Evolutionary conservation across 2,888 invertebrate species (phyloP).

Genomic region (Blastobasis adustella): DNA sequence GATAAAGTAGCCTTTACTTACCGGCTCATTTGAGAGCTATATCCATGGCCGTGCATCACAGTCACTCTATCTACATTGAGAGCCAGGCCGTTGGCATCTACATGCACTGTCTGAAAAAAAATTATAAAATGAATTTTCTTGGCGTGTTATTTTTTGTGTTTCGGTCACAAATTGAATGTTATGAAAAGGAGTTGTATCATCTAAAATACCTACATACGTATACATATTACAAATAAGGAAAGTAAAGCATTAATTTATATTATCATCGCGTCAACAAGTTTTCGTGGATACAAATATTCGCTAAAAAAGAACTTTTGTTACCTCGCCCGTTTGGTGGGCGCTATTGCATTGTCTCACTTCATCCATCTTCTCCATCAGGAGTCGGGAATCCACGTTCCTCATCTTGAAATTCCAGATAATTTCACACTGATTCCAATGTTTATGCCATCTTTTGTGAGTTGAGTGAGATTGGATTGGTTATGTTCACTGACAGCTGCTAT

Average conservation of each 20-base stretch:
- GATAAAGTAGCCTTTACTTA: slow-evolving; percentile 16
- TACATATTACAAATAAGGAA: too few relatives aligned
- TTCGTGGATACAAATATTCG: too few relatives aligned
- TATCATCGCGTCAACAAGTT: too few relatives aligned
- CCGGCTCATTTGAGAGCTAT: slow-evolving; percentile 60
- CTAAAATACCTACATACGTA: too few relatives aligned
- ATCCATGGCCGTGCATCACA: slow-evolving; percentile 58
- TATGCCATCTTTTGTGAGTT: slow-evolving; percentile 21
- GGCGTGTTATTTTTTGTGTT: too few relatives aligned
- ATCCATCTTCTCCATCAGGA: slow-evolving; percentile 55
- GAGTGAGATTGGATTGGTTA: slow-evolving; percentile 20
- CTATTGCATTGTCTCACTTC: slow-evolving; percentile 65
- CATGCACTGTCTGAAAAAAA: slow-evolving; percentile 47
- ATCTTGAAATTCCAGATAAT: slow-evolving; percentile 23
- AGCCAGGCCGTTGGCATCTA: slow-evolving; percentile 47
- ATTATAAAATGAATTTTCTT: not conserved
- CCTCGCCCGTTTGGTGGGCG: slow-evolving; percentile 53
- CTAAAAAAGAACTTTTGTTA: slow-evolving; percentile 15
- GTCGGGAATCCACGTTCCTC: slow-evolving; percentile 48
- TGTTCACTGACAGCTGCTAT: slow-evolving; percentile 31
- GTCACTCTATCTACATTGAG: slow-evolving; percentile 57
- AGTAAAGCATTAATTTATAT: too few relatives aligned
- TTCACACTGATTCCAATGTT: slow-evolving; percentile 12
- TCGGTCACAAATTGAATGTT: too few relatives aligned
- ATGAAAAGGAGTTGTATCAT: too few relatives aligned